Evolutionary conservation across 2,797 vertebrate genomes (phyloP).

Genomic region (Onychomys leucogaster): DNA sequence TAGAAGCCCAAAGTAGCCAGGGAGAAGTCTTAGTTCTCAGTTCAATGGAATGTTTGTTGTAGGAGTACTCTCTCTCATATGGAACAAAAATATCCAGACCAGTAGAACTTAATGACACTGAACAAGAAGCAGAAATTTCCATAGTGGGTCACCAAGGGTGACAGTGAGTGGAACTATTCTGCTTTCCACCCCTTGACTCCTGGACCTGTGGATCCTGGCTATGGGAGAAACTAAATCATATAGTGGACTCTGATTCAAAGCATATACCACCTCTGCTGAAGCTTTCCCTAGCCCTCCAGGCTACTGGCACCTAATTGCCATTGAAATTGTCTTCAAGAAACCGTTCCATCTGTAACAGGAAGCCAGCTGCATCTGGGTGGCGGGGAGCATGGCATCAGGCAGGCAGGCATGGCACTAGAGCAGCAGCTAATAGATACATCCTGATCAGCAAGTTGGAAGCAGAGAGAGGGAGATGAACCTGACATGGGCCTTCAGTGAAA

Average conservation of each 20-base stretch:
- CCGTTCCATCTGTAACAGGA: not conserved
- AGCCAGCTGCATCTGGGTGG: not conserved
- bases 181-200: not conserved
- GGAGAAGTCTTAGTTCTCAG: not conserved
- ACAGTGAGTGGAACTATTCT: not conserved
- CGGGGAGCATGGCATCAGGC: not conserved
- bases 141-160: not conserved
- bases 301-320: not conserved
- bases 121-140: not conserved
- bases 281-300: not conserved
- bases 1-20: not conserved
- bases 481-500: not conserved
- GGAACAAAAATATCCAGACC: not conserved
- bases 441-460: too few relatives aligned
- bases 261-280: not conserved
- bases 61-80: not conserved
- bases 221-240: not conserved
- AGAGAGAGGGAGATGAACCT: too few relatives aligned
- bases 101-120: not conserved
- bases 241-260: not conserved
- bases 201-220: not conserved
- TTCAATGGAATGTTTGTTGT: not conserved
- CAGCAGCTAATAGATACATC: not conserved
- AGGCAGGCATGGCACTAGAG: not conserved
- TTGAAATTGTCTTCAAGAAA: not conserved